Evolutionary conservation across 2,797 vertebrate species (phyloP).

Genomic region (Poecilia velifera): DNA sequence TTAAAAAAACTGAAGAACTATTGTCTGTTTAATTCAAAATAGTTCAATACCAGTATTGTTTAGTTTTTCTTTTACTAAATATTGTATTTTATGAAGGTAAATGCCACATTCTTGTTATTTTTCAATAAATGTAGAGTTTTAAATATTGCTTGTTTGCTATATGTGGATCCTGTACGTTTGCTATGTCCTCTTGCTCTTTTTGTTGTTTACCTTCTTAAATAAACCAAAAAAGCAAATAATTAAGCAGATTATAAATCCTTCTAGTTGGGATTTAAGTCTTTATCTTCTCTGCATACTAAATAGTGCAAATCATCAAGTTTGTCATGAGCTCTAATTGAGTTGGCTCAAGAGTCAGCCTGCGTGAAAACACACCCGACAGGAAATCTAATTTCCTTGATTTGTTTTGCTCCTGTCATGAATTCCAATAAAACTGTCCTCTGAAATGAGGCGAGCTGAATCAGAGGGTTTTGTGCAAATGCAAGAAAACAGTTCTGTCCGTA

Average conservation of each 20-base stretch:
- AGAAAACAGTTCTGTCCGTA: conserved; percentile 1
- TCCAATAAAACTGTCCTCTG: conserved; percentile 17
- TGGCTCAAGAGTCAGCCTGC: conserved; percentile 5
- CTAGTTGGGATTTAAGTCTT: conserved; percentile 2
- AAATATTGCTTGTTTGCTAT: neutral
- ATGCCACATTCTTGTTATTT: neutral
- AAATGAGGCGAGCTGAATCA: conserved; percentile 19
- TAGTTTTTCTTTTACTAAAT: neutral
- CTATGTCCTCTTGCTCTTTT: neutral
- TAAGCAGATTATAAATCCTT: neutral
- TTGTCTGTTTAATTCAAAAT: neutral
- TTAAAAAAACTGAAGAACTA: neutral
- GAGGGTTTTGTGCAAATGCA: conserved; percentile 8
- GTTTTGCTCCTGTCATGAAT: neutral
- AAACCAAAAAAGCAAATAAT: neutral
- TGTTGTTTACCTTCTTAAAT: neutral
- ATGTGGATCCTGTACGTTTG: neutral
- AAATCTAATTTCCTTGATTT: conserved; percentile 37
- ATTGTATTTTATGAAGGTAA: neutral
- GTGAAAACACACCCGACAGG: conserved; percentile 10
- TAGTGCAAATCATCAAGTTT: conserved; percentile 27
- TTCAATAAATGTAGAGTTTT: neutral
- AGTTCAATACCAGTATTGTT: neutral
- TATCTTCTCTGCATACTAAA: conserved; percentile 14
- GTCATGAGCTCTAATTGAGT: conserved; percentile 23